Evolutionary conservation across 2,888 invertebrate genomes (phyloP).

Genomic region (Troilus luridus): DNA sequence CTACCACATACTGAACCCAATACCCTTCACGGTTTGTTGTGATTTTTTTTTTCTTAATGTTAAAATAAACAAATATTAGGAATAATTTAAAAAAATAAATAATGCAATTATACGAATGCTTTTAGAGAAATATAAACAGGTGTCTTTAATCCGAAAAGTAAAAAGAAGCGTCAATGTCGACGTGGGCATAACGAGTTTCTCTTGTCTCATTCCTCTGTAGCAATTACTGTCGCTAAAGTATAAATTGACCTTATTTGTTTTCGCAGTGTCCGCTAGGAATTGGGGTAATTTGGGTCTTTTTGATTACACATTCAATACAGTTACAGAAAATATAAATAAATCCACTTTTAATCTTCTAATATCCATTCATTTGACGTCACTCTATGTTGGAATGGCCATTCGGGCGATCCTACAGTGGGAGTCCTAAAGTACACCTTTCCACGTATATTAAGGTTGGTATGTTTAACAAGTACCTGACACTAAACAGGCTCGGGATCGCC

Average conservation of each 20-base stretch:
- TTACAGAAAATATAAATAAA: neutral
- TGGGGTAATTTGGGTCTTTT: neutral
- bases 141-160: neutral
- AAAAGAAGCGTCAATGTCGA: neutral
- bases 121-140: neutral
- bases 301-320: neutral
- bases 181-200: neutral
- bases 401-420: too few relatives aligned
- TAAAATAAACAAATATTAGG: neutral
- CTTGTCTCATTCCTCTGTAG: neutral
- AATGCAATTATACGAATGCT: neutral
- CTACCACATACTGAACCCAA: too few relatives aligned
- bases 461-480: too few relatives aligned
- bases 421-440: too few relatives aligned
- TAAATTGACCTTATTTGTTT: conserved; percentile 20
- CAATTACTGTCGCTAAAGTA: neutral
- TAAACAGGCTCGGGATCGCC: too few relatives aligned
- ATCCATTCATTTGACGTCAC: too few relatives aligned
- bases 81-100: neutral
- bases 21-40: too few relatives aligned
- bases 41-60: too few relatives aligned
- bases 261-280: neutral
- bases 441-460: too few relatives aligned
- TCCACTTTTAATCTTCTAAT: too few relatives aligned
- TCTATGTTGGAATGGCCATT: too few relatives aligned